Percentiles rank a stretch among this genome's conserved stretches.
Conservation (phyloP, 2,797 vertebrate species). For the Urosaurus nigricauda region DNA sequence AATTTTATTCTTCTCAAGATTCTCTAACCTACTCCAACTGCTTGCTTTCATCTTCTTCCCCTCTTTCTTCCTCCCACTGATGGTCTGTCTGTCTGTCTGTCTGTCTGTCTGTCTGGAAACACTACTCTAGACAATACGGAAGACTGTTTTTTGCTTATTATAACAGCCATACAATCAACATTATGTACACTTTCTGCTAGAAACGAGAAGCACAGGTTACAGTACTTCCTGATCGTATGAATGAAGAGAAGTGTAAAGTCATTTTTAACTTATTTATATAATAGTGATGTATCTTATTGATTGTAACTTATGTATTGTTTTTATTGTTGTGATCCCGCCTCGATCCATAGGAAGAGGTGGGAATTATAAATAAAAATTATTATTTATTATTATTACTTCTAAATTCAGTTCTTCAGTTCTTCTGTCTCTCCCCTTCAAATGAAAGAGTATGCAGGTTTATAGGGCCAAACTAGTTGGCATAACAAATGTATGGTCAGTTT, state of each 20-base stretch:
- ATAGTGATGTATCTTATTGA: no score
- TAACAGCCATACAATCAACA: background rate
- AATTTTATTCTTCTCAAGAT: background rate
- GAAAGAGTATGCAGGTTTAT: background rate
- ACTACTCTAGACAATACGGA: background rate
- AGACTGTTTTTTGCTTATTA: background rate
- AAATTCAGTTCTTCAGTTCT: background rate
- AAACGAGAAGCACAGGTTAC: background rate
- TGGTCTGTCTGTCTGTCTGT: no score
- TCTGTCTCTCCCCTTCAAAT: background rate
- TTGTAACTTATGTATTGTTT: no score
- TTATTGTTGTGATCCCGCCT: no score
- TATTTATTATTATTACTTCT: no score
- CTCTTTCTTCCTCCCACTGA: background rate
- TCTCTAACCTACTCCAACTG: background rate
- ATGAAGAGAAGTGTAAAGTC: no score
- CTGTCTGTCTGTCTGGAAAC: background rate
- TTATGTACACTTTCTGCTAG: background rate
- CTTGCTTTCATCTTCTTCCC: background rate
- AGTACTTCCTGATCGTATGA: no score
- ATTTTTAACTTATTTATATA: no score
- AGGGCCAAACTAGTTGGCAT: background rate
- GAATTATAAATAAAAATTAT: no score
- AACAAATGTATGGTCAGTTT: no score
- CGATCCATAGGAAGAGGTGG: no score